A percentile compares a stretch with the other conserved stretches of the same genome.
Evolutionary conservation across 1,140 invertebrate genomes (phyloP).

Genomic region (Drusus annulatus): DNA sequence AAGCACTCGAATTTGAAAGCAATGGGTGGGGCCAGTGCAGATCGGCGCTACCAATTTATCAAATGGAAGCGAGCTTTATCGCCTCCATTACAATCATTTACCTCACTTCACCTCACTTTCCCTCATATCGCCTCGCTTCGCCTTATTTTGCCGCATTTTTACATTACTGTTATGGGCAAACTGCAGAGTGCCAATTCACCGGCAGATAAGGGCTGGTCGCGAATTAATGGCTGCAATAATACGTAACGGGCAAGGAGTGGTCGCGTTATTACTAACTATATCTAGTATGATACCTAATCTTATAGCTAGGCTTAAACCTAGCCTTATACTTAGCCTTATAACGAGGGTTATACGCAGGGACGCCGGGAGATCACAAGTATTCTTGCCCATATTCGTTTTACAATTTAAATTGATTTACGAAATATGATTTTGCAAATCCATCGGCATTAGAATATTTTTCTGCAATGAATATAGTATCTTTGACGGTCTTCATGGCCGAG

Average conservation of each 20-base stretch:
- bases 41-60: constrained; percentile 49
- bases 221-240: constrained; percentile 35
- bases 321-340: too few species aligned
- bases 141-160: constrained; percentile 52
- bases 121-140: too few species aligned
- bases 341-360: too few species aligned
- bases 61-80: constrained; percentile 48
- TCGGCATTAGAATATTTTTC: too few species aligned
- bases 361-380: too few species aligned
- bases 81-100: constrained; percentile 46
- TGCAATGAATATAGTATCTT: too few species aligned
- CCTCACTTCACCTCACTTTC: constrained; percentile 42
- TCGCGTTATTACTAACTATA: not conserved
- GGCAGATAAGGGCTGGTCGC: constrained; percentile 21
- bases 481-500: too few species aligned
- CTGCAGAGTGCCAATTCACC: constrained; percentile 50
- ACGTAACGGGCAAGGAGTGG: not conserved
- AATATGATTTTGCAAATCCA: too few species aligned
- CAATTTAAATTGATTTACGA: too few species aligned
- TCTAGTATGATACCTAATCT: too few species aligned
- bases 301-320: too few species aligned
- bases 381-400: too few species aligned
- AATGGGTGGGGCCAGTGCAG: constrained; percentile 46
- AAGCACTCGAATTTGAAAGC: not conserved
- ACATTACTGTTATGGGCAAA: constrained; percentile 55